These are phyloP conservation scores for Myotis davidii DNA, from an alignment of 2,113 vertebrate genomes.

Conservation along the genomic window DNA sequence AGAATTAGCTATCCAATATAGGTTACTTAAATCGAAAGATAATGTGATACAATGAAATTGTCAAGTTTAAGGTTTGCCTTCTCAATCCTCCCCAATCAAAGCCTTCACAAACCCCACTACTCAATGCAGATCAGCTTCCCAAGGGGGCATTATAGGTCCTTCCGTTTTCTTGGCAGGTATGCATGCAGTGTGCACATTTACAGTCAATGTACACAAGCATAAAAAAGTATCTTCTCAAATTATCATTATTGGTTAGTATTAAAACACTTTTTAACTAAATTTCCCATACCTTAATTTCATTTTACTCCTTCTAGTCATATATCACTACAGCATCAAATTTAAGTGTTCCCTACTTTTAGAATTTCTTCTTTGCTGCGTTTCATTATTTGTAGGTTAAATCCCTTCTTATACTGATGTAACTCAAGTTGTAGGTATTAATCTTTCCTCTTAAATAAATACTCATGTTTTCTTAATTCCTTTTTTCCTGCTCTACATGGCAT, in stretches of 20 bases:
- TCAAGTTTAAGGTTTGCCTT: background rate
- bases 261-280: constrained; percentile 9
- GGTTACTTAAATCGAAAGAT: background rate
- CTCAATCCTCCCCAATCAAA: background rate
- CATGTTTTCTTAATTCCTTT: background rate
- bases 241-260: background rate
- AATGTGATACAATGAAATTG: background rate
- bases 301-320: background rate
- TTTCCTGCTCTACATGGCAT: background rate
- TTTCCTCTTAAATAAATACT: constrained; percentile 22
- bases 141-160: background rate
- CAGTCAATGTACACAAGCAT: background rate
- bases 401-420: background rate
- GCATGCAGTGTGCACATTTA: background rate
- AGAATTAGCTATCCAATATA: background rate
- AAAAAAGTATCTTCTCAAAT: background rate
- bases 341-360: background rate
- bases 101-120: background rate
- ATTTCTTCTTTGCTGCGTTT: background rate
- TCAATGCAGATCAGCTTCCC: background rate
- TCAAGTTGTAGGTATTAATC: background rate
- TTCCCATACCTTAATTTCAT: background rate
- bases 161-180: constrained; percentile 1
- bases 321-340: background rate
- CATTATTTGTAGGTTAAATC: background rate